These are phyloP conservation scores for Lagopus muta DNA, from an alignment of 2,113 vertebrate genomes.

Conservation along the genomic window DNA sequence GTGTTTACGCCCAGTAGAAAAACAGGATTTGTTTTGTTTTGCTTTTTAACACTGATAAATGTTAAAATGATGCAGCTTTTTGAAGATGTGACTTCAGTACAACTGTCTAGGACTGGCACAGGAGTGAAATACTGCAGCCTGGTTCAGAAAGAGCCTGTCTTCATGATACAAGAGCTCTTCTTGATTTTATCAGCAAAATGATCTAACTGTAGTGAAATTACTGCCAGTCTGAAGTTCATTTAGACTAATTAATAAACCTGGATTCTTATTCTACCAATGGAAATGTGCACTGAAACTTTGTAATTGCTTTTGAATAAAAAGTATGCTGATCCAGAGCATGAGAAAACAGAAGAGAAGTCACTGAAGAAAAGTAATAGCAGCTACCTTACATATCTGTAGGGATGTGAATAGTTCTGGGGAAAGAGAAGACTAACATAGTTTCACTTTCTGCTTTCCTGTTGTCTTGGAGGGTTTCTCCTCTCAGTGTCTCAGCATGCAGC, in stretches of 20 bases:
- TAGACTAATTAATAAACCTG: not conserved
- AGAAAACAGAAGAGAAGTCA: not conserved
- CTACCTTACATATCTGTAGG: not conserved
- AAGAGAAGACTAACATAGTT: not conserved
- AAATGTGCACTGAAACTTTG: not conserved
- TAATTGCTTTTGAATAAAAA: not conserved
- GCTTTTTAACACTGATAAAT: not conserved
- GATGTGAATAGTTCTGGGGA: not conserved
- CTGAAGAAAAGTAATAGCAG: not conserved
- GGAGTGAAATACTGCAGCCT: not conserved
- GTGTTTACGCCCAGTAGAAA: not conserved
- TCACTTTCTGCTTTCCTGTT: not conserved
- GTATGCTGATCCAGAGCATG: not conserved
- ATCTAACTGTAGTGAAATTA: not conserved
- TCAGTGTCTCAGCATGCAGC: not conserved
- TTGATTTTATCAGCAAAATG: not conserved
- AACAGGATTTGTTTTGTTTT: not conserved
- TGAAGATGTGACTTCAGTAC: not conserved
- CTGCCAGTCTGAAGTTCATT: not conserved
- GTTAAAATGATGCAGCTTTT: not conserved
- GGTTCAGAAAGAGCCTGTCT: not conserved
- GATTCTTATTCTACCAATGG: not conserved
- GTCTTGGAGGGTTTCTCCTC: not conserved
- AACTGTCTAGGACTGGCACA: not conserved
- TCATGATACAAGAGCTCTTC: not conserved